A percentile compares a stretch with the other conserved stretches of the same genome.
Evolutionary conservation across 2,888 invertebrate genomes (phyloP).

Genomic region (Athetis lepigone): DNA sequence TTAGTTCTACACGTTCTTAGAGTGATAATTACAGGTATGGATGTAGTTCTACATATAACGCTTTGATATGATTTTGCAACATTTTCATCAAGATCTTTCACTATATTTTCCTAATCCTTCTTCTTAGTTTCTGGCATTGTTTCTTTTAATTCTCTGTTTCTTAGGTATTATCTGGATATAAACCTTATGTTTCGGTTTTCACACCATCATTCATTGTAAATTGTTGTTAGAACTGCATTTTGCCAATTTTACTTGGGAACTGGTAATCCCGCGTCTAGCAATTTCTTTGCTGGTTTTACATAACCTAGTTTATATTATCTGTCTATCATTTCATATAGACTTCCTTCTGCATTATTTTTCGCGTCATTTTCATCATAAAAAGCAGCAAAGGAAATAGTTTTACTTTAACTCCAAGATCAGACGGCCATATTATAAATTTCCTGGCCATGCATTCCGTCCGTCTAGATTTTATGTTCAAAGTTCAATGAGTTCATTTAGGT

Average conservation of each 20-base stretch:
- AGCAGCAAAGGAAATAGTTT: constrained; percentile 1
- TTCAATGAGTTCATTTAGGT: constrained; percentile 46
- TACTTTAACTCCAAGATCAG: constrained; percentile 26
- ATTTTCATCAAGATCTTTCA: not conserved
- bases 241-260: not conserved
- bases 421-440: constrained; percentile 17
- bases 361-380: not conserved
- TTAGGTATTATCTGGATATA: not conserved
- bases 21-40: not conserved
- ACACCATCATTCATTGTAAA: not conserved
- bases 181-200: not conserved
- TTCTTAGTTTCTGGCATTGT: too few relatives aligned
- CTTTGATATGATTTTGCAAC: not conserved
- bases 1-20: constrained; percentile 23
- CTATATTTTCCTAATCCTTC: not conserved
- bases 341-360: not conserved
- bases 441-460: not conserved
- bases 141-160: too few relatives aligned
- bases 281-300: constrained; percentile 15
- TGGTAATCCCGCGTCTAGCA: not conserved
- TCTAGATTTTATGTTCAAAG: constrained; percentile 29
- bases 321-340: not conserved
- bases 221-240: not conserved
- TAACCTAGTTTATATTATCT: not conserved
- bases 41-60: not conserved